These are phyloP conservation scores for Ceramica pisi DNA, from an alignment of 2,888 invertebrate genomes.

Conservation along the genomic window DNA sequence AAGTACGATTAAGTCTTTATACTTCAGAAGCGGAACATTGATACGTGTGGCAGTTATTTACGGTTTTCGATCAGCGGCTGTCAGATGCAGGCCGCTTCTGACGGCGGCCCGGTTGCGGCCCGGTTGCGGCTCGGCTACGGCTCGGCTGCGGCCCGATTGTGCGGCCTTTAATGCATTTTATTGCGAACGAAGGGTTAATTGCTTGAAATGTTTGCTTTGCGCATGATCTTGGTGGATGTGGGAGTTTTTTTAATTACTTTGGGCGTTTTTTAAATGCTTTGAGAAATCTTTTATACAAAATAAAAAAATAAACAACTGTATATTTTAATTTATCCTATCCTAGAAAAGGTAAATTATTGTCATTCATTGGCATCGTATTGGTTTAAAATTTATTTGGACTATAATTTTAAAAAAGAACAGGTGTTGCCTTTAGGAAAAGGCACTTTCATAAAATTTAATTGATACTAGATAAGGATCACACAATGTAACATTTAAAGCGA, in stretches of 20 bases:
- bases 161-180: constrained; percentile 34
- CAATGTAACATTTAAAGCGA: too few species aligned
- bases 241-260: not conserved
- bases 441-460: too few species aligned
- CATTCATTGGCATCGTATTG: too few species aligned
- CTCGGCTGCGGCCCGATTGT: constrained; percentile 11
- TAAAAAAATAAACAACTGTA: too few species aligned
- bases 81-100: constrained; percentile 37
- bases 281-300: too few species aligned
- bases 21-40: constrained; percentile 15
- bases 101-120: constrained; percentile 3
- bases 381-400: too few species aligned
- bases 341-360: too few species aligned
- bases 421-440: too few species aligned
- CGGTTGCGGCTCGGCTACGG: constrained; percentile 3
- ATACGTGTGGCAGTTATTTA: constrained; percentile 39
- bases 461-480: too few species aligned
- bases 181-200: constrained; percentile 44
- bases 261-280: not conserved
- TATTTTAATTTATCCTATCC: too few species aligned
- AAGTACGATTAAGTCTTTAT: constrained; percentile 25
- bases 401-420: too few species aligned
- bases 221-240: constrained; percentile 18
- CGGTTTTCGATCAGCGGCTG: constrained; percentile 44
- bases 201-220: constrained; percentile 29